Conservation (phyloP, 2,888 invertebrate species). For the Yponomeuta malinellus region DNA sequence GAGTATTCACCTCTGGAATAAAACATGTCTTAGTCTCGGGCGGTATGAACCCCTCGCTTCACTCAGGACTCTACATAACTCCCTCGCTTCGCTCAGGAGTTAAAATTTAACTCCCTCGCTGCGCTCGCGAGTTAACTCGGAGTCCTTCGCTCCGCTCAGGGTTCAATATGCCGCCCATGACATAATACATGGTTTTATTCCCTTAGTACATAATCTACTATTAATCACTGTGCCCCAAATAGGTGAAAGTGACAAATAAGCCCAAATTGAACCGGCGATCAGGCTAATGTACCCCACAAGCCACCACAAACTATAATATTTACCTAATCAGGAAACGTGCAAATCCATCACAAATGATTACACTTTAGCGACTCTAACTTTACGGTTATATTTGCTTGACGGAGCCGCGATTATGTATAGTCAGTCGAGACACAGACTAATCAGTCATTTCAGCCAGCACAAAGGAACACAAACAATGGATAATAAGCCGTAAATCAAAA, state of each 20-base stretch:
- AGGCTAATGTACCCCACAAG: not conserved
- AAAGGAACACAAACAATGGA: conserved; percentile 4
- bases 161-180: too few relatives aligned
- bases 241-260: not conserved
- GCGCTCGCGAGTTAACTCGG: too few relatives aligned
- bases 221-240: too few relatives aligned
- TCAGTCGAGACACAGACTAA: not conserved
- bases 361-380: not conserved
- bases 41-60: too few relatives aligned
- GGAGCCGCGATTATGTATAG: not conserved
- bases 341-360: not conserved
- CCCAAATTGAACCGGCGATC: not conserved
- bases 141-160: too few relatives aligned
- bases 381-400: not conserved
- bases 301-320: not conserved
- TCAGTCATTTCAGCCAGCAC: not conserved
- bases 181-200: too few relatives aligned
- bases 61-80: too few relatives aligned
- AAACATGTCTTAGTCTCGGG: too few relatives aligned
- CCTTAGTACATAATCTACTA: too few relatives aligned
- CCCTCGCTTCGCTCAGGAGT: too few relatives aligned
- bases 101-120: too few relatives aligned
- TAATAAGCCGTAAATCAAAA: conserved; percentile 11
- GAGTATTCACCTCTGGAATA: too few relatives aligned
- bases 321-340: not conserved